A percentile compares a stretch with the other conserved stretches of the same genome.
Evolutionary conservation across 2,113 vertebrate species (phyloP).

Genomic region (Mus pahari): DNA sequence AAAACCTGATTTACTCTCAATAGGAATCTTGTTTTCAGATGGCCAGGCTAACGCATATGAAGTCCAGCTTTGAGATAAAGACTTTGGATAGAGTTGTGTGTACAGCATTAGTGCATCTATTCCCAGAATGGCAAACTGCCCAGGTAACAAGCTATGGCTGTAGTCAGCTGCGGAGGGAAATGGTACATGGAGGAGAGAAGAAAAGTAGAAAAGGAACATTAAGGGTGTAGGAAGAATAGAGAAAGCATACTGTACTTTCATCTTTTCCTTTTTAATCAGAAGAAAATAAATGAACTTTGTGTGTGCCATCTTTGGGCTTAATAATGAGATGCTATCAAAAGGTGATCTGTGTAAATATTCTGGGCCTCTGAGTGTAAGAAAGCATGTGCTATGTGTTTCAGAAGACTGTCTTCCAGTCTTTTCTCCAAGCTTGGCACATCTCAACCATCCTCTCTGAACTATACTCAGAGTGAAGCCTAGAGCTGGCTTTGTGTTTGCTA

Average conservation of each 20-base stretch:
- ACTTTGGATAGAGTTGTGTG: neutral
- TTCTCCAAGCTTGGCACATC: constrained; percentile 26
- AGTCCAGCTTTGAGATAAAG: neutral
- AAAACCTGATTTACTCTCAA: constrained; percentile 47
- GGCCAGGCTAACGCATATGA: constrained; percentile 13
- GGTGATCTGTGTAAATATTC: neutral
- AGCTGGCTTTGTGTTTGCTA: neutral
- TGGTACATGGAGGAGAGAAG: neutral
- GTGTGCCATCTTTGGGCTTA: constrained; percentile 11
- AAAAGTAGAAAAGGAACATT: neutral
- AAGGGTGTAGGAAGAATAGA: neutral
- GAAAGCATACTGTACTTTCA: neutral
- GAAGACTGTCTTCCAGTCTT: neutral
- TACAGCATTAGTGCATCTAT: neutral
- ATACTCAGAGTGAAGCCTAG: neutral
- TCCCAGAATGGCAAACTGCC: neutral
- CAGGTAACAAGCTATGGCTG: neutral
- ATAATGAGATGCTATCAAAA: neutral
- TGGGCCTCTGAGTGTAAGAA: neutral
- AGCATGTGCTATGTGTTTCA: neutral
- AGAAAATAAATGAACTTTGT: constrained; percentile 3
- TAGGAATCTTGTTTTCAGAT: constrained; percentile 16
- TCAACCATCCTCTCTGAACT: constrained; percentile 17
- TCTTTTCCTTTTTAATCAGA: neutral
- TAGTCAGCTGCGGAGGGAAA: constrained; percentile 8